Percentiles rank a stretch among this genome's conserved stretches.
phyloP scores from a whole-genome alignment of 1,140 invertebrate species.

The Ceratina japonica region DNA sequence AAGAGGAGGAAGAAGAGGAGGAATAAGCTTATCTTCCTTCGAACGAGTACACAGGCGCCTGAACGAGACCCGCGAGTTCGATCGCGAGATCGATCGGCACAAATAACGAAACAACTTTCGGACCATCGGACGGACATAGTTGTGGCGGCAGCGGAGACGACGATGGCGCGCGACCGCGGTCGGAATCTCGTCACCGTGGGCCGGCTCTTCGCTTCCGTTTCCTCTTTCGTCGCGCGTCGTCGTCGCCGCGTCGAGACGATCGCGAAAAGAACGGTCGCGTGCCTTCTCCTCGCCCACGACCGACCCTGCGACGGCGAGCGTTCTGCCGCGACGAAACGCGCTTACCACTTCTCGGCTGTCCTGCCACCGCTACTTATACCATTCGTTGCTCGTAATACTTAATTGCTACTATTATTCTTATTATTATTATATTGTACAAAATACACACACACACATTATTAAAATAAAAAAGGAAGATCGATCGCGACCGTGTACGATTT shows the following conservation, averaged over 20 bases:
- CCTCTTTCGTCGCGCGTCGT: too few species aligned
- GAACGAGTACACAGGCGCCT: constrained; percentile 63
- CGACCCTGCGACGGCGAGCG: constrained; percentile 19
- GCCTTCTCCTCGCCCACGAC: neutral
- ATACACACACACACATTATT: constrained; percentile 66
- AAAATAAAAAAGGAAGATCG: constrained; percentile 69
- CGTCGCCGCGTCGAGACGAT: neutral
- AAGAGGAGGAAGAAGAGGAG: constrained; percentile 85
- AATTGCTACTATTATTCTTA: constrained; percentile 67
- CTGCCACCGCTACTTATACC: constrained; percentile 62
- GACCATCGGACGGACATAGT: constrained; percentile 47
- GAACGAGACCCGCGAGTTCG: neutral
- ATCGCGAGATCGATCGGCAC: constrained; percentile 36
- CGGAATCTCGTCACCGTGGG: constrained; percentile 35
- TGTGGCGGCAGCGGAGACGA: constrained; percentile 43
- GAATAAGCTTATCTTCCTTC: neutral
- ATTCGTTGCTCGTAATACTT: constrained; percentile 56
- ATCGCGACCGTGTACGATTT: constrained; percentile 60
- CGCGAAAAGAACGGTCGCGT: neutral
- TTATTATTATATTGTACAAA: constrained; percentile 65
- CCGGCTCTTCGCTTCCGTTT: neutral
- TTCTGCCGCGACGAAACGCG: constrained; percentile 26
- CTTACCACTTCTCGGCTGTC: constrained; percentile 58
- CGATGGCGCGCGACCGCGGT: constrained; percentile 26
- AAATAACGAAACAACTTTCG: constrained; percentile 48